Evolutionary conservation across 1,140 invertebrate species (phyloP).

Genomic region (Sogatella furcifera): DNA sequence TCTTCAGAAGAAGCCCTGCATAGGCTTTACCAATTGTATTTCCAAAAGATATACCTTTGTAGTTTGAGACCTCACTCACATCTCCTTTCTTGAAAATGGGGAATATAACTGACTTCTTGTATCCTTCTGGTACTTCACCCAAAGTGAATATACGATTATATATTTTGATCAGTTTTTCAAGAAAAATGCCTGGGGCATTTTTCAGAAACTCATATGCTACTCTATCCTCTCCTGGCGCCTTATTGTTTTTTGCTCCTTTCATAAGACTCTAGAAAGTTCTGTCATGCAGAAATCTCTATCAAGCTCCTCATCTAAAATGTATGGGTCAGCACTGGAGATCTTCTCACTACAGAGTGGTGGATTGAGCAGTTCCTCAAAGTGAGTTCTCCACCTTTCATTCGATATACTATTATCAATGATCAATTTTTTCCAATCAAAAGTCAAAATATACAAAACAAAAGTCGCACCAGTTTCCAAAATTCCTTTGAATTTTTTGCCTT

Average conservation of each 20-base stretch:
- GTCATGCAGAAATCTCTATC: not conserved
- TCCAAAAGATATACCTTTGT: conserved; percentile 22
- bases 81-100: conserved; percentile 20
- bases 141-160: not conserved
- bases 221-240: conserved; percentile 8
- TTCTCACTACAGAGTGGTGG: not conserved
- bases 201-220: conserved; percentile 10
- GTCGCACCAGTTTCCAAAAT: conserved; percentile 1
- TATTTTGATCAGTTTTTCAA: not conserved
- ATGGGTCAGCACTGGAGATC: not conserved
- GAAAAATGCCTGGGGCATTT: conserved; percentile 2
- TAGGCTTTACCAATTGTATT: conserved; percentile 24
- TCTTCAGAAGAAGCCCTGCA: conserved; percentile 16
- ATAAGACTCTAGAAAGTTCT: not conserved
- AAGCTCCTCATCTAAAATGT: not conserved
- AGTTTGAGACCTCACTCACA: conserved; percentile 19
- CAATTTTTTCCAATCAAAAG: too few species aligned
- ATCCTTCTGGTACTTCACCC: not conserved
- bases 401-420: not conserved
- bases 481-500: not conserved
- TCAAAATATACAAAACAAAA: not conserved
- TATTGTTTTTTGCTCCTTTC: conserved; percentile 1
- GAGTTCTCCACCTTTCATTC: not conserved
- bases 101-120: conserved; percentile 3
- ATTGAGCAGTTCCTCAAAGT: conserved; percentile 2